Base-by-base conservation (phyloP, 1,140 invertebrate species). In the Zaprionus ghesquierei region DNA sequence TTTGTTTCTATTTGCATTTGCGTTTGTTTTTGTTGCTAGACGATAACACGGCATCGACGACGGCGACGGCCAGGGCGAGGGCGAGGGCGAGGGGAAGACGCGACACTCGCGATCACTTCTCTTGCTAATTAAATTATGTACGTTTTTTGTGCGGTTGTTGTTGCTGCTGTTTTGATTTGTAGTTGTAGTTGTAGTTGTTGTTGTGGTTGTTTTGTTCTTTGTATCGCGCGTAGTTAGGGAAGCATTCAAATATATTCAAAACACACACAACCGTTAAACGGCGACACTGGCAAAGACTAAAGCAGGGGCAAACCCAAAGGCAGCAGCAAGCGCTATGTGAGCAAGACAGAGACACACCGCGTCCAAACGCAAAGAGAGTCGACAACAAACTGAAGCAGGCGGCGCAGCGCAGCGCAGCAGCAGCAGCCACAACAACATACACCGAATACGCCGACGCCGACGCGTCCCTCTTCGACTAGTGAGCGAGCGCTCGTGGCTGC, bases 351-450 rank as follows among this genome's bases (percentile, higher is more conserved):
- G 35, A 69, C 77, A 61, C 46, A 62, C 44, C 62, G 79, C 60
- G 71, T 69, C 81, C 81, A 82, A 80, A 68, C 73, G 61, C 58
- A 76, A 85, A 84, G 81, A 84, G 74, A 84, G 80, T 66, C 77
- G 78, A 70, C 58, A 77, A 85, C 74, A 69, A 62, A 84, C 72
- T 82, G 51, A 65, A 55, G 51, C 72, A 69, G 41, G 56, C 63
- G 62, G 58, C 63, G 60, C 31, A 59, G 75, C 71, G 72, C 71
- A 74, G 70, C 75, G 27, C 27, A 76, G 75, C 78, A 74, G 79
- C 76, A 60, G 56, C 56, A 46, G 23, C 22, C 20, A 22, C 44
- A 38, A 29, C 27, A 29, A 29, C 27, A 29, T 9, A 29, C 27
- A 29, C 27, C 27, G 27, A 29, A 27, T 33, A 53, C 59, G 35